Evolutionary conservation across 2,113 vertebrate genomes (phyloP), one percentile per base, ranked within the genome.

Genomic region (Scopus umbretta): DNA sequence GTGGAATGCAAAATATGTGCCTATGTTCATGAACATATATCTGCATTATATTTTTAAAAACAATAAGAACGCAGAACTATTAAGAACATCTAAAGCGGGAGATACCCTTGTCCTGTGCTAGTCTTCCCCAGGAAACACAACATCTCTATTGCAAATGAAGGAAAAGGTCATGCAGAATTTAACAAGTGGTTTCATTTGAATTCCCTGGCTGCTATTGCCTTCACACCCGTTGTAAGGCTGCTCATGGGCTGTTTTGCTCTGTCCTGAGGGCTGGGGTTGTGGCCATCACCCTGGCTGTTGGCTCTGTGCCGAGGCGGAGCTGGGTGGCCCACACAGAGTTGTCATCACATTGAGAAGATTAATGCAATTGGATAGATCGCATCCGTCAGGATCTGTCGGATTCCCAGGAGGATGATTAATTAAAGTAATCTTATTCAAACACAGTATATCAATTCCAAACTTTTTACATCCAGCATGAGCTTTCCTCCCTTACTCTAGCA

Each of bases 131-230:
- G 86, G 86, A 80, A 94, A 89, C 62, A 63, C 65, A 89, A 71
- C 74, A 29, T 59, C 52, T 10, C 80, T 29, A 20, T 55, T 71
- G 72, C 93, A 84, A 94, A 79, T 40, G 58, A 92, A 90, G 92
- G 90, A 84, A 97, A 95, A 95, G 94, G 90, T 95, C 91, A 82
- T 26, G 70, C 34, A 52, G 89, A 81, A 92, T 82, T 86, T 72
- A 91, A 79, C 84, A 53, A 94, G 94, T 68, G 62, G 70, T 72
- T 95, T 96, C 62, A 72, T 72, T 82, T 68, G 47, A 76, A 76
- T 82, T 89, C 78, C 62, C 70, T 66, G 89, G 74, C 87, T 85
- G 10, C 32, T 6, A 4, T 2, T 56, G 70, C 61, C 84, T 79
- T 45, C 8, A 14, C 91, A 15, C 47, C 21, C 19, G 0, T 65